A percentile compares a stretch with the other conserved stretches of the same genome.
phyloP scores from a whole-genome alignment of 2,888 invertebrate genomes.

The Tenthredo notha region DNA sequence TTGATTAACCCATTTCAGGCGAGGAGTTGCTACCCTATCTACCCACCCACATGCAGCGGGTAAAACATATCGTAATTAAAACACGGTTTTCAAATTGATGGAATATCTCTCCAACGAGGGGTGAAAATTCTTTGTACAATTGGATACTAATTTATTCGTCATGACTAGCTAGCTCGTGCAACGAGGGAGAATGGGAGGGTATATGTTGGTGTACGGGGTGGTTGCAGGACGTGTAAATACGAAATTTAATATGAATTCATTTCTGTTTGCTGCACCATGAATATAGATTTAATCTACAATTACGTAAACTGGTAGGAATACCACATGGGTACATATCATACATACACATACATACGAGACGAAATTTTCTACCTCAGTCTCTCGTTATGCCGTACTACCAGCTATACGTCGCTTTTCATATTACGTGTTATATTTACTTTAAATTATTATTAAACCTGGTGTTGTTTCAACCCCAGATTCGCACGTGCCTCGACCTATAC shows the following conservation, averaged over 20 bases:
- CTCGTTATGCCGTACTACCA: background rate
- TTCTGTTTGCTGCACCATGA: conserved; percentile 21
- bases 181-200: background rate
- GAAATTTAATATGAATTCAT: conserved; percentile 41
- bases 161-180: background rate
- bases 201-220: background rate
- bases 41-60: background rate
- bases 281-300: conserved; percentile 44
- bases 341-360: background rate
- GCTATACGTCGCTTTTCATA: background rate
- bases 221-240: background rate
- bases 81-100: background rate
- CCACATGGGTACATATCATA: background rate
- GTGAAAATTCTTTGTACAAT: background rate
- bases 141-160: conserved; percentile 15
- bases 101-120: background rate
- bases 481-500: background rate
- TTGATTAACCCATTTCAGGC: background rate
- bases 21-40: background rate
- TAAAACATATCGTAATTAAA: background rate
- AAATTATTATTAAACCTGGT: conserved; percentile 23
- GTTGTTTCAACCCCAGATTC: conserved; percentile 7
- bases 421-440: conserved; percentile 32
- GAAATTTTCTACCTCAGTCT: background rate
- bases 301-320: conserved; percentile 7